These are phyloP conservation scores for Tinea pellionella DNA, from an alignment of 2,888 invertebrate genomes.

Conservation along the genomic window DNA sequence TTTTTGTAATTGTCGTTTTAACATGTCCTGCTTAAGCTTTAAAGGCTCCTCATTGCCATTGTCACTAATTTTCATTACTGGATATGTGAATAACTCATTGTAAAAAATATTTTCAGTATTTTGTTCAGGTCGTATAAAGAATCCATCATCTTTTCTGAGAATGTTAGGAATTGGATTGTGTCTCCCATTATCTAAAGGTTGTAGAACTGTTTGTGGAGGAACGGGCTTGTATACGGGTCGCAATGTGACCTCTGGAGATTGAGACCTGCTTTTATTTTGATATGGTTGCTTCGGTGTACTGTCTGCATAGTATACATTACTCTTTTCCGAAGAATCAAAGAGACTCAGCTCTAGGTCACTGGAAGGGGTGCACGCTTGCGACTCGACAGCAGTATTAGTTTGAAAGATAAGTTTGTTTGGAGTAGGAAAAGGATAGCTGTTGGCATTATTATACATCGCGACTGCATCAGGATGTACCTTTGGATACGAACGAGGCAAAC, in stretches of 20 bases:
- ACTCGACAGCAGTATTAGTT: background rate
- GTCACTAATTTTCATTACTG: background rate
- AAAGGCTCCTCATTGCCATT: background rate
- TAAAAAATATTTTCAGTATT: background rate
- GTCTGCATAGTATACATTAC: background rate
- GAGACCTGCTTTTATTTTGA: background rate
- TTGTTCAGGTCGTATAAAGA: constrained; percentile 37
- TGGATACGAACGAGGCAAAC: constrained; percentile 16
- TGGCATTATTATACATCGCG: constrained; percentile 42
- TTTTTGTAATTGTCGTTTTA: background rate
- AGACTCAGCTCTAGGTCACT: constrained; percentile 53
- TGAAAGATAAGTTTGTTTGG: background rate
- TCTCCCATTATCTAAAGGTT: background rate
- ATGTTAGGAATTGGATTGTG: constrained; percentile 27
- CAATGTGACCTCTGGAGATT: background rate
- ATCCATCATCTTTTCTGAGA: constrained; percentile 35
- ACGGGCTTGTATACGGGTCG: background rate
- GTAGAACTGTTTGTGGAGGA: background rate
- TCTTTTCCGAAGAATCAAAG: constrained; percentile 34
- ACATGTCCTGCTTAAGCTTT: background rate
- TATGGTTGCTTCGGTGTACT: background rate
- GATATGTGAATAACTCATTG: constrained; percentile 16
- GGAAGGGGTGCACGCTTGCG: constrained; percentile 31
- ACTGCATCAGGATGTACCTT: constrained; percentile 39
- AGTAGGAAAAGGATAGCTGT: constrained; percentile 44